Percentiles rank a stretch among this genome's conserved stretches.
phyloP scores from a whole-genome alignment of 2,888 invertebrate genomes.

The Eristalinus sepulchralis region DNA sequence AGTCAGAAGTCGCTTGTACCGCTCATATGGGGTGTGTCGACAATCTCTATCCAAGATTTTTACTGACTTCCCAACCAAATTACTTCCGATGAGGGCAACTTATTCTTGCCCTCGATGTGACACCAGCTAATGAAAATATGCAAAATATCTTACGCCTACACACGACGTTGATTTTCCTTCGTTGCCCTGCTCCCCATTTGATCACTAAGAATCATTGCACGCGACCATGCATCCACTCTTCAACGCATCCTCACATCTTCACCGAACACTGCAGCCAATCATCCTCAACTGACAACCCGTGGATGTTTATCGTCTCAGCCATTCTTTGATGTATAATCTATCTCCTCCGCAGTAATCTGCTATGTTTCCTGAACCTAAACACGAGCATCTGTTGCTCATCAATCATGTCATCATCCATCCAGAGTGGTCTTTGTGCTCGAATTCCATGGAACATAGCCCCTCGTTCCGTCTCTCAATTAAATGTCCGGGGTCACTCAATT shows the following conservation, averaged over 20 bases:
- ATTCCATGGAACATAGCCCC: constrained; percentile 12
- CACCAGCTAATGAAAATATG: too few relatives aligned
- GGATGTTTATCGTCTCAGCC: neutral
- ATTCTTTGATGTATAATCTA: neutral
- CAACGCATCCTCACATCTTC: neutral
- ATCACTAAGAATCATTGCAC: neutral
- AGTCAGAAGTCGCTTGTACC: too few relatives aligned
- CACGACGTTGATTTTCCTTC: too few relatives aligned
- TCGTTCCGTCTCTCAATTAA: constrained; percentile 60
- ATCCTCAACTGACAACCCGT: neutral
- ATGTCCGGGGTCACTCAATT: constrained; percentile 69
- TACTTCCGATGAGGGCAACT: too few relatives aligned
- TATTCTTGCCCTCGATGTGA: too few relatives aligned
- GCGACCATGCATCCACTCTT: neutral
- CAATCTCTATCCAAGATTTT: too few relatives aligned
- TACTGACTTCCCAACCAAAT: too few relatives aligned
- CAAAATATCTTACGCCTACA: too few relatives aligned
- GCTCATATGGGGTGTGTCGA: too few relatives aligned
- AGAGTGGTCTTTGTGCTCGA: constrained; percentile 12
- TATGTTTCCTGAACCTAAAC: constrained; percentile 4
- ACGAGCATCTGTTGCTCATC: constrained; percentile 38
- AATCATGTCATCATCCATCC: constrained; percentile 16
- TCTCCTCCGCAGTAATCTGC: neutral
- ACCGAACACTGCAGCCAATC: neutral
- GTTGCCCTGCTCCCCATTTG: too few relatives aligned